Evolutionary conservation across 2,888 invertebrate species (phyloP).

Genomic region (Sphaeridia pumilis): DNA sequence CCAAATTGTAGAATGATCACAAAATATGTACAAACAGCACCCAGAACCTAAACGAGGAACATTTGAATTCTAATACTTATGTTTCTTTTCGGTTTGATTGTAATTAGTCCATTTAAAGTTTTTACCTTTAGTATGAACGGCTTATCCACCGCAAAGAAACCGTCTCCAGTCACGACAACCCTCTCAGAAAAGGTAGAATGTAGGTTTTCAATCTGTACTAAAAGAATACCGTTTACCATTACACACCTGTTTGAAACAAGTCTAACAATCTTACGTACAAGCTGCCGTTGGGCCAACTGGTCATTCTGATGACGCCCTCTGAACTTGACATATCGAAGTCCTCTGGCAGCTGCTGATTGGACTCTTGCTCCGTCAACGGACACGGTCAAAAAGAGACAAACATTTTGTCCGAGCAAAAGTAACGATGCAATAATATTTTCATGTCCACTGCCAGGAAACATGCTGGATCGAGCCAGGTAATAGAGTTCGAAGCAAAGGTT

Average conservation of each 20-base stretch:
- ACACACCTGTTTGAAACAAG: not conserved
- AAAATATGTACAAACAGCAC: constrained; percentile 33
- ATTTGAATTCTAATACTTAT: constrained; percentile 1
- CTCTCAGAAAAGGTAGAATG: constrained; percentile 23
- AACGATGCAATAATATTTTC: constrained; percentile 22
- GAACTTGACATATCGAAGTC: constrained; percentile 24
- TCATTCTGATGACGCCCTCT: constrained; percentile 18
- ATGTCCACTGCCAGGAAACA: not conserved
- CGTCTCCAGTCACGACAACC: constrained; percentile 32
- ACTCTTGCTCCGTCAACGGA: constrained; percentile 31
- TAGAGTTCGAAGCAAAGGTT: constrained; percentile 36
- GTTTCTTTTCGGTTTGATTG: not conserved
- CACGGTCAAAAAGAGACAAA: constrained; percentile 32
- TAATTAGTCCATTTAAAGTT: not conserved
- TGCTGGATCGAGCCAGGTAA: constrained; percentile 28
- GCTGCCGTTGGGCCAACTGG: constrained; percentile 23
- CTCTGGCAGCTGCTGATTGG: constrained; percentile 27
- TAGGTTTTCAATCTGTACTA: constrained; percentile 25
- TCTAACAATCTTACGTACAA: constrained; percentile 24
- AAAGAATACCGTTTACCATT: not conserved
- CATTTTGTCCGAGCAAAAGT: constrained; percentile 27
- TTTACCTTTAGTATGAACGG: constrained; percentile 30
- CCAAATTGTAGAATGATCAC: constrained; percentile 33
- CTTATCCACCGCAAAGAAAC: constrained; percentile 29
- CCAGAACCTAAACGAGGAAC: constrained; percentile 21